Evolutionary conservation across 2,888 invertebrate genomes (phyloP), one percentile per base, ranked within the genome.

Genomic region (Diplolepis rosae): DNA sequence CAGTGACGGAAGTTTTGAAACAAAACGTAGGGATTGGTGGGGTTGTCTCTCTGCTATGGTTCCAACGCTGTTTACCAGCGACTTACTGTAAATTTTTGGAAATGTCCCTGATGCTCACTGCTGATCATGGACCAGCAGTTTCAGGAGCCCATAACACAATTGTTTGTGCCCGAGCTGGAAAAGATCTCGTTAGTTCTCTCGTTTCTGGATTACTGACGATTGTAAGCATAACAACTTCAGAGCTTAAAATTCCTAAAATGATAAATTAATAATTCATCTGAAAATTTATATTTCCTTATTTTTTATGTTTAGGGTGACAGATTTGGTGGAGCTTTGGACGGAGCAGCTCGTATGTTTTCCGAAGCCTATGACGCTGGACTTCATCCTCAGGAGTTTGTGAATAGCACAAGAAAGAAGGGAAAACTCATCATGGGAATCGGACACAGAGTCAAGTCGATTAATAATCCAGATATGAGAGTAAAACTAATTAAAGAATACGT

Each of bases 361-460:
- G 97, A 98, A 82, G 99, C 98, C 0, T 96, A 98, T 89, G 98
- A 99, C 89, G 93, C 94, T 68, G 97, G 96, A 3, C 92, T 96
- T 82, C 97, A 97, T 86, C 99, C 99, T 0, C 96, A 97, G 93
- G 98, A 99, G 89, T 99, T 99, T 90, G 99, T 99, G 65, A 99
- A 99, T 90, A 93, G 95, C 83, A 99, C 98, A 94, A 91, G 99
- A 32, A 98, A 98, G 84, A 95, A 97, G 88, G 99, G 99, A 0
- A 95, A 98, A 86, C 94, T 99, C 28, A 99, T 99, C 84, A 98
- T 99, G 98, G 99, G 99, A 72, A 99, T 99, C 82, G 99, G 99
- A 0, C 99, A 99, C 90, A 87, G 95, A 73, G 93, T 95, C 0
- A 95, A 95, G 78, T 95, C 95, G 72, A 96, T 99, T 80, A 99